Evolutionary conservation across 2,888 invertebrate genomes (phyloP).

Genomic region (Drosophila glabriapex): DNA sequence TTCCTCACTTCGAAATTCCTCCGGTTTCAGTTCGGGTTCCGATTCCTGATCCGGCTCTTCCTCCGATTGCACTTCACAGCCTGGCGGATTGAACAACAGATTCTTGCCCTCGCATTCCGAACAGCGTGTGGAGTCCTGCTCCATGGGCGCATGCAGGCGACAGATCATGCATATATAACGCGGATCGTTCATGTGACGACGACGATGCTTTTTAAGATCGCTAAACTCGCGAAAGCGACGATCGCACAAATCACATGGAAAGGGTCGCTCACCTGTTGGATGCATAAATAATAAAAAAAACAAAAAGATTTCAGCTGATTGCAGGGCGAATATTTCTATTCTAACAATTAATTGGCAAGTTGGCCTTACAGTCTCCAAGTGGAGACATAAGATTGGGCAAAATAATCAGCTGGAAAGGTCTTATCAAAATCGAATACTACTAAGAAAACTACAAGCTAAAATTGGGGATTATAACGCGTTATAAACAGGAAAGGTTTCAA

Average conservation of each 20-base stretch:
- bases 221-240: constrained; percentile 85
- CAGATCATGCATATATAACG: constrained; percentile 84
- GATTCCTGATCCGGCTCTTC: constrained; percentile 6
- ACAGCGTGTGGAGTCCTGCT: constrained; percentile 84
- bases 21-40: constrained; percentile 17
- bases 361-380: no score
- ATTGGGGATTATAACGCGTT: not conserved
- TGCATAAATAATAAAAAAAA: not conserved
- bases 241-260: constrained; percentile 84
- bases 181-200: constrained; percentile 79
- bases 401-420: not conserved
- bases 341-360: not conserved
- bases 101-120: constrained; percentile 80
- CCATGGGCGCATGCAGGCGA: constrained; percentile 72
- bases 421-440: not conserved
- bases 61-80: constrained; percentile 19
- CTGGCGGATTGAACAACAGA: constrained; percentile 48
- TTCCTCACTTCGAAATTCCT: constrained; percentile 2
- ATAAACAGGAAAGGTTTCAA: not conserved
- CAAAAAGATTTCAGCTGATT: not conserved
- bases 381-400: not conserved
- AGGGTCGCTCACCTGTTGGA: constrained; percentile 83
- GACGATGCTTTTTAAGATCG: constrained; percentile 84
- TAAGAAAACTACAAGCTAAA: not conserved
- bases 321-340: not conserved